Evolutionary conservation across 92 coral and sea anemone genomes (phyloP).

Genomic region (Palythoa caribaeorum): DNA sequence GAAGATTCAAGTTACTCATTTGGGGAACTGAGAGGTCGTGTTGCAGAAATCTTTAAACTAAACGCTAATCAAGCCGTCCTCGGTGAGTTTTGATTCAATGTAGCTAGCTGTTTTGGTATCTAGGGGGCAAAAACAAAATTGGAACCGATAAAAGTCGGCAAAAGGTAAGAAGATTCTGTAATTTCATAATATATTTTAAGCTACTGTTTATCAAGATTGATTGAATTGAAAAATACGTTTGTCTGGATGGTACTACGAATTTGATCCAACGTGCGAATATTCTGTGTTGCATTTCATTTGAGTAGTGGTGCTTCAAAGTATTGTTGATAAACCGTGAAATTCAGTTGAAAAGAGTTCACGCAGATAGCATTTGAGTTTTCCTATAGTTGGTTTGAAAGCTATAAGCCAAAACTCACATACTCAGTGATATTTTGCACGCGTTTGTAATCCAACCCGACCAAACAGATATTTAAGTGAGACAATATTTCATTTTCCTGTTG

Average conservation of each 20-base stretch:
- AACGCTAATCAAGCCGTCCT: background rate
- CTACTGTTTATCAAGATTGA: background rate
- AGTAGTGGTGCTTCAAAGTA: background rate
- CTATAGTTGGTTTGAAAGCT: background rate
- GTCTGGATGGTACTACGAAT: background rate
- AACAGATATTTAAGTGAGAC: background rate
- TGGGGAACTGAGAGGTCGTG: background rate
- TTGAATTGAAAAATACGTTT: background rate
- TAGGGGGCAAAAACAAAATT: background rate
- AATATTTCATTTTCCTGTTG: conserved; percentile 1
- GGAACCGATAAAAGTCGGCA: background rate
- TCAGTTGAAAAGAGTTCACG: background rate
- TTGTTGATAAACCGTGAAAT: background rate
- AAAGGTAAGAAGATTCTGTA: background rate
- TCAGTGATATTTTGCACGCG: background rate
- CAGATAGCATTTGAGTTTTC: background rate
- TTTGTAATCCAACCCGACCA: background rate
- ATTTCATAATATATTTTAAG: background rate
- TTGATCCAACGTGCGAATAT: background rate
- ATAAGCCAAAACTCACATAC: background rate
- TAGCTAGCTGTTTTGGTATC: background rate
- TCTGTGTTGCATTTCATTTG: background rate
- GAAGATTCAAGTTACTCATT: background rate
- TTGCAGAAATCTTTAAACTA: background rate
- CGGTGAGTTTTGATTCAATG: background rate